Conservation (phyloP, 2,797 vertebrate genomes). For the Sphenopsis melanotis region DNA sequence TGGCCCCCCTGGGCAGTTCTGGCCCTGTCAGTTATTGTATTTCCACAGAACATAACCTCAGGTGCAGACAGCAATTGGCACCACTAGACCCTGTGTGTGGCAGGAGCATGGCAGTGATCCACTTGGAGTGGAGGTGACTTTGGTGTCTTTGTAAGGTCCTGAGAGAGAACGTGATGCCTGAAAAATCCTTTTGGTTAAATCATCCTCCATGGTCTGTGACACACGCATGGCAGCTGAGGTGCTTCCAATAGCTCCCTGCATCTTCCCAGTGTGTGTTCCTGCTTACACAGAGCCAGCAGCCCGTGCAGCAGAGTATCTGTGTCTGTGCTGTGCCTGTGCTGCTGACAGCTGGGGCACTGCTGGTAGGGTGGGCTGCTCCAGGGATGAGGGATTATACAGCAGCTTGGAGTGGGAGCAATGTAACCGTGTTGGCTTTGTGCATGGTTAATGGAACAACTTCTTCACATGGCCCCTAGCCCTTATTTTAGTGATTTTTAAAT, state of each 20-base stretch:
- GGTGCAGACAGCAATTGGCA: not conserved
- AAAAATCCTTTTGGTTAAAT: not conserved
- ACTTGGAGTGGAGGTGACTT: not conserved
- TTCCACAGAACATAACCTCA: not conserved
- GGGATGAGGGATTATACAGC: not conserved
- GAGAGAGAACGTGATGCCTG: not conserved
- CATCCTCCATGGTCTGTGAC: not conserved
- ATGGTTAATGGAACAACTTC: not conserved
- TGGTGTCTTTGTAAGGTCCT: not conserved
- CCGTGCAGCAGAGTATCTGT: rapidly evolving
- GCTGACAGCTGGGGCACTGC: not conserved
- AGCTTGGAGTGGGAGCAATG: not conserved
- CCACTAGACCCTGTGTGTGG: rapidly evolving
- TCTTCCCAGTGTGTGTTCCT: not conserved
- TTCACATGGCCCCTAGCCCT: not conserved
- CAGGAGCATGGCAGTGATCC: not conserved
- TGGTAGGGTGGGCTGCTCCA: not conserved
- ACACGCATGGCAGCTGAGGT: not conserved
- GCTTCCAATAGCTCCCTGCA: not conserved
- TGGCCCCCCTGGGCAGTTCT: not conserved
- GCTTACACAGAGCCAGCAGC: not conserved
- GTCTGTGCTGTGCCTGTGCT: not conserved
- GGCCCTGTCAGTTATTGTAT: not conserved
- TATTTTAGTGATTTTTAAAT: not conserved
- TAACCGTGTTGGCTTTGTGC: not conserved